Base-by-base conservation (phyloP, 2,888 invertebrate species). In the Drosophila niveifrons region DNA sequence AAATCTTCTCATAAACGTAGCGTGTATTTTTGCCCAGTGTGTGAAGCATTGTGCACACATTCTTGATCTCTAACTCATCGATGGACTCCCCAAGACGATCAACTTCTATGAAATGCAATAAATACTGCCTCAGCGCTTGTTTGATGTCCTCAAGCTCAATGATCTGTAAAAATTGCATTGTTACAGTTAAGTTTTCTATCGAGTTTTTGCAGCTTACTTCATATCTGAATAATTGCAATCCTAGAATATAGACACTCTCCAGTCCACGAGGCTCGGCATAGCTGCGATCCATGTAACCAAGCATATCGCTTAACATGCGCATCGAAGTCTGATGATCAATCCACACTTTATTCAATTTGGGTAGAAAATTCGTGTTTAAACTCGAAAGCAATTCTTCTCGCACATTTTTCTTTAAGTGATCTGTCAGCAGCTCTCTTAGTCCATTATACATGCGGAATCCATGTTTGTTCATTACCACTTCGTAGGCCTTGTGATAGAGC, bases 371-470 rank as follows among this genome's bases (percentile, higher is more conserved):
- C 13, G 8, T 28, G 1, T 15, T 4, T 9, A 53, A 17, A 17
- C n/a, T 53, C 3, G 29, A 13, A 0, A 53, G 17, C 9, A 62
- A 8, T 9, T 62, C 53, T 0, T 15, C n/a, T 3, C 23, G 44
- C 17, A 62, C n/a, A 2, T 62, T 36, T 28, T 39, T 4, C 7
- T 29, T 11, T 10, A 62, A 15, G 23, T 62, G 34, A n/a, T 53
- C 36, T 3, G 53, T 29, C 10, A 53, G 53, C 1, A 53, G 46
- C 1, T 62, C 53, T 2, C 53, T 44, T 1, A 62, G 13, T 47
- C 53, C 62, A 29, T 62, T 53, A 29, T 62, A 53, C 34, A 53
- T 29, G 6, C 28, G 36, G 23, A 53, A 53, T 39, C 62, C 62
- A 39, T 62, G 62, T 3, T 53, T 62, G n/a, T 53, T 53, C 53